Percentiles rank a stretch among this genome's conserved stretches.
Conservation (phyloP, 2,797 vertebrate species). For the Macroramphosus scolopax region DNA sequence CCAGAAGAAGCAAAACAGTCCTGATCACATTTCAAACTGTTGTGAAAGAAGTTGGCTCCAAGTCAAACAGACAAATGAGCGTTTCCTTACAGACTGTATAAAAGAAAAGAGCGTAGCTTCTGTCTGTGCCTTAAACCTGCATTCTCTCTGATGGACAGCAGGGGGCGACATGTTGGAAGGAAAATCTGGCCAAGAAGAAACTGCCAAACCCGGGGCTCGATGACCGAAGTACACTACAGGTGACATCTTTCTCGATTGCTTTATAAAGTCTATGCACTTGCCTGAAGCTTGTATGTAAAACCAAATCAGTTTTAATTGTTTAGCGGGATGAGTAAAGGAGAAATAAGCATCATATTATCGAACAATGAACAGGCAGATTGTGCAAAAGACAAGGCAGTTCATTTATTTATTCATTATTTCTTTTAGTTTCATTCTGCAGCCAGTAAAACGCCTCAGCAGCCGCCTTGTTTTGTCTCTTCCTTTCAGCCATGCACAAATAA, state of each 20-base stretch:
- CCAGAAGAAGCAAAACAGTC: slow-evolving; percentile 35
- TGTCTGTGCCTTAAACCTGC: no score
- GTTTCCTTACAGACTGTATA: no score
- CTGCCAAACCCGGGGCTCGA: no score
- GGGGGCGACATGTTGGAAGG: no score
- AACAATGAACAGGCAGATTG: slow-evolving; percentile 68
- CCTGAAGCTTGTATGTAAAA: no score
- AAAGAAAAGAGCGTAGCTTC: no score
- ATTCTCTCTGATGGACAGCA: no score
- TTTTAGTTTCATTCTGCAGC: slow-evolving; percentile 29
- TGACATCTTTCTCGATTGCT: no score
- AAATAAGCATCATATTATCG: slow-evolving; percentile 8
- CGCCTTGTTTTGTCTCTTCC: slow-evolving; percentile 33
- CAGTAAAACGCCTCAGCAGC: slow-evolving; percentile 27
- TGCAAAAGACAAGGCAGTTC: slow-evolving; percentile 66
- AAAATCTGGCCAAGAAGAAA: no score
- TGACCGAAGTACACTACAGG: no score
- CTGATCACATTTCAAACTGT: slow-evolving; percentile 20
- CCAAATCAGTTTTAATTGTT: no score
- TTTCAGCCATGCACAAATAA: slow-evolving; percentile 15
- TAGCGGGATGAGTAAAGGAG: not conserved
- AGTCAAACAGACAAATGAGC: slow-evolving; percentile 33
- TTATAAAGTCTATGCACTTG: no score
- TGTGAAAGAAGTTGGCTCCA: slow-evolving; percentile 33
- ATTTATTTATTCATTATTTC: slow-evolving; percentile 13